These are phyloP conservation scores for Muscicapa adusta DNA, from an alignment of 2,113 vertebrate genomes.

Conservation along the genomic window DNA sequence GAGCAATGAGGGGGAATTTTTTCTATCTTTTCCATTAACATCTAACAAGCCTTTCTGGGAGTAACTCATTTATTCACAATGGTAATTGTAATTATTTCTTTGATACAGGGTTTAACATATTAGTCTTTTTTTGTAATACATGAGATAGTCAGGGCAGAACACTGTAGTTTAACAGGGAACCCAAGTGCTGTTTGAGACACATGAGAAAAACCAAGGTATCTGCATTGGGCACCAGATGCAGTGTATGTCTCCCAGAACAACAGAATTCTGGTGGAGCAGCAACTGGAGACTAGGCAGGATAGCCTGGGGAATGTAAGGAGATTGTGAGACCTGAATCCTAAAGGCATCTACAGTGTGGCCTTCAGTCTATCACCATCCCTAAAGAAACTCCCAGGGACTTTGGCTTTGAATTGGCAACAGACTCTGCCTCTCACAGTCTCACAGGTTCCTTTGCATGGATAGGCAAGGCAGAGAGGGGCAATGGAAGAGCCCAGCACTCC, in stretches of 20 bases:
- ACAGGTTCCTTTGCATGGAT: not conserved
- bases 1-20: not conserved
- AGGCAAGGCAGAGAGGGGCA: not conserved
- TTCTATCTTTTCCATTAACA: not conserved
- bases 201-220: not conserved
- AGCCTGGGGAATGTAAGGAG: not conserved
- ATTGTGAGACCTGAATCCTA: not conserved
- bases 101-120: not conserved
- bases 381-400: not conserved
- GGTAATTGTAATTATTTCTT: not conserved
- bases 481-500: not conserved
- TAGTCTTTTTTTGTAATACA: not conserved
- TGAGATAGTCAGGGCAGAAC: not conserved
- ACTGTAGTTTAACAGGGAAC: not conserved
- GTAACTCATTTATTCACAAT: not conserved
- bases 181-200: not conserved
- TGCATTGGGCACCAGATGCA: not conserved
- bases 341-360: rapidly evolving
- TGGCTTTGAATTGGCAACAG: not conserved
- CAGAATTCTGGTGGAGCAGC: not conserved
- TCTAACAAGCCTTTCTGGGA: not conserved
- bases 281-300: not conserved
- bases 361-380: not conserved
- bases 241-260: not conserved
- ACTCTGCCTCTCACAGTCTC: not conserved